phyloP scores from a whole-genome alignment of 1,140 invertebrate species.

The Hylyphantes graminicola region DNA sequence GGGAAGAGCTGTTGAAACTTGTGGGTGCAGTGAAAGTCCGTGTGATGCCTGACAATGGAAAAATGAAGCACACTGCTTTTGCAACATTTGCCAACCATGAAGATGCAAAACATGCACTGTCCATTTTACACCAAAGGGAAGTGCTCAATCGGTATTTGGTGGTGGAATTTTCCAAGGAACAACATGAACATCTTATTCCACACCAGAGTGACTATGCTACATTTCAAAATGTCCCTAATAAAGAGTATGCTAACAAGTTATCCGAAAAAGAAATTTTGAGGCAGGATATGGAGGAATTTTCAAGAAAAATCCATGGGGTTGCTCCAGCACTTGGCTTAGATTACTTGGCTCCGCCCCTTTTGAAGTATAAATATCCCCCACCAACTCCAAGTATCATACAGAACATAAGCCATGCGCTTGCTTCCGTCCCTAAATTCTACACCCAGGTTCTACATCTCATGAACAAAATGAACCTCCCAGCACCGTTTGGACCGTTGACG shows the following conservation, averaged over 20 bases:
- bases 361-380: slow-evolving; percentile 73
- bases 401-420: slow-evolving; percentile 82
- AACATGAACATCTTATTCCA: slow-evolving; percentile 62
- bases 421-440: slow-evolving; percentile 84
- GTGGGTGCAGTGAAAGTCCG: slow-evolving; percentile 74
- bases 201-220: slow-evolving; percentile 43
- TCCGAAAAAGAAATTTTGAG: slow-evolving; percentile 55
- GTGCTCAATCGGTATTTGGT: slow-evolving; percentile 73
- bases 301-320: slow-evolving; percentile 48
- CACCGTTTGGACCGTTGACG: slow-evolving; percentile 76
- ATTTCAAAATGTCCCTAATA: neutral
- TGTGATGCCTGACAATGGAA: slow-evolving; percentile 66
- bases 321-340: slow-evolving; percentile 63
- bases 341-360: slow-evolving; percentile 67
- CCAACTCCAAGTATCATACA: slow-evolving; percentile 78
- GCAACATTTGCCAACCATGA: slow-evolving; percentile 71
- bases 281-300: slow-evolving; percentile 58
- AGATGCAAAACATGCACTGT: slow-evolving; percentile 72
- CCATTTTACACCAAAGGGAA: slow-evolving; percentile 75
- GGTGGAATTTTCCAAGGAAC: slow-evolving; percentile 73
- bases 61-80: slow-evolving; percentile 69
- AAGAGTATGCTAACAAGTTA: slow-evolving; percentile 9
- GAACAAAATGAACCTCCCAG: slow-evolving; percentile 93
- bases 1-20: slow-evolving; percentile 73
- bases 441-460: slow-evolving; percentile 88